Evolutionary conservation across 2,888 invertebrate genomes (phyloP), one percentile per base, ranked within the genome.

Genomic region (Synanthedon formicaeformis): DNA sequence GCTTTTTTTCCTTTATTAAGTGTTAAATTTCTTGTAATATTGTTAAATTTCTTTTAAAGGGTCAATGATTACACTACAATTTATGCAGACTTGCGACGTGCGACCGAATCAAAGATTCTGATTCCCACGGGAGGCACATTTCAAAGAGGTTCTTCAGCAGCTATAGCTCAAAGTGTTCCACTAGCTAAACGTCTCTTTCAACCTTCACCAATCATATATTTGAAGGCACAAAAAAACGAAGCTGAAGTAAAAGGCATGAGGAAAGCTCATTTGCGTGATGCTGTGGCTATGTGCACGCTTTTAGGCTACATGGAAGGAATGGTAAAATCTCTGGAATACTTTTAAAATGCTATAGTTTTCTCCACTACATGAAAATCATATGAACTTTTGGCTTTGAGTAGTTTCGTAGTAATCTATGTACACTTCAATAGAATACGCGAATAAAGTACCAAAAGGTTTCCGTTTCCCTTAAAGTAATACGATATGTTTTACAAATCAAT

Each of bases 191-290:
- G 90, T 13, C 66, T 92, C 45, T 86, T 90, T 57, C 88, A 88
- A 55, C 87, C 92, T 4, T 97, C 96, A 0, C 97, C 97, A 0
- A 92, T 98, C 41, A 92, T 96, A 52, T 89, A 91, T 55, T 85
- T 96, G 82, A 96, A 97, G 71, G 95, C 96, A 0, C 90, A 93
- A 61, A 99, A 99, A 81, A 98, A 97, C 69, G 78, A 86, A 0
- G 89, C 91, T 0, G 96, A 97, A 79, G 90, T 91, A 18, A 86
- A 89, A 52, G 96, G 96, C 51, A 96, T 97, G 96, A 90, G 91
- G 60, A 89, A 85, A 51, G 94, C 96, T 0, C 96, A 97, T 71
- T 84, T 97, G 52, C 89, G 94, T 52, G 98, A 99, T 78, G 96
- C 94, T 0, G 94, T 93, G 0, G 96, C 96, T 0, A 91, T 97